Evolutionary conservation across 2,888 invertebrate species (phyloP), one percentile per base, ranked within the genome.

Genomic region (Campoplex nolae): DNA sequence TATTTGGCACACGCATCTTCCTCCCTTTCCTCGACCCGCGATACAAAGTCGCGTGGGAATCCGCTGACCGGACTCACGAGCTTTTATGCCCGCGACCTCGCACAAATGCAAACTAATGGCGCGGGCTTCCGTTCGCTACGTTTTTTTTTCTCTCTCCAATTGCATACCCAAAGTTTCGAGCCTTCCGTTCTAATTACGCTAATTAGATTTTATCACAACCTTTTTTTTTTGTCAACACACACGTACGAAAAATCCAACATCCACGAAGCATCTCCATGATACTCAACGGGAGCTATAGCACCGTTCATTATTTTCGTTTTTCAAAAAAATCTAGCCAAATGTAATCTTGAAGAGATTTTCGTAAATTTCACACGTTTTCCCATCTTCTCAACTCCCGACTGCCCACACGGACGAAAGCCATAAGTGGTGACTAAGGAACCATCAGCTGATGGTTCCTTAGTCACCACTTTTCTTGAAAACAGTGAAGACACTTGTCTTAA

Each of bases 11-110:
- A 65, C 65, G 76, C 77, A 71, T 83, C 62, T 75, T 75, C 68
- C 56, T 23, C 65, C 58, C 68, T 67, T 68, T 65, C 81, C 71
- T 74, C 51, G 16, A 38, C 13, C 51, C 67, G 48, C 28, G 45
- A 67, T 51, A 51, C 74, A 42, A 42, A 78, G 65, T 71, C 75
- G 84, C 87, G 87, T 88, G 84, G 86, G 84, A 88, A 88, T 88
- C 86, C 81, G 85, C 83, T 88, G 88, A 86, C 83, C 78, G 86
- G 78, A 71, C 75, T 83, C 28, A 1, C 70, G 71, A 76, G 75
- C 75, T 83, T 79, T 76, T 71, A 65, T 86, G 67, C 65, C 45
- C 80, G 54, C 71, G 70, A 77, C 71, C 78, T 62, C 67, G 88
- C 82, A 58, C 68, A 78, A 81, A 86, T 84, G 73, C 74, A 75